Base-by-base conservation (phyloP, 2,888 invertebrate species). In the Antheraea yamamai region DNA sequence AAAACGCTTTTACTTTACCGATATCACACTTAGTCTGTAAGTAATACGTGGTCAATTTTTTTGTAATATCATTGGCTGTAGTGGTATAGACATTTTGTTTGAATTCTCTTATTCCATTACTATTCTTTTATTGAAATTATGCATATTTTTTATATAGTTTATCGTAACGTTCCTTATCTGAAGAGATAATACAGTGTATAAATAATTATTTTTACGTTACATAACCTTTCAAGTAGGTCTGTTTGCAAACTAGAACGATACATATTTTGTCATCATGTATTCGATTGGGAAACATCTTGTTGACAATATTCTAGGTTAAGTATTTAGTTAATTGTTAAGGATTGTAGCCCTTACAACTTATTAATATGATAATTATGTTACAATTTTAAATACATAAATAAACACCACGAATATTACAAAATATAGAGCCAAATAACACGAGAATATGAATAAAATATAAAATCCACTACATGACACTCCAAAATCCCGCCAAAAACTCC, bases 241-340 rank as follows among this genome's bases (percentile, higher is more conserved):
- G 26, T 12, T 66, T 26, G 30, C 64, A 16, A 66, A 66, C 30
- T 26, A 66, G 14, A 12, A 14, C 26, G 26, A 30, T 66, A 66
- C 26, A 66, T 30, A 16, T 16, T 66, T 66, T 66, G 64, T 30
- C 64, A 66, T 14, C 30, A 16, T 14, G 26, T 30, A 26, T 66
- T 66, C 23, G 64, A 30, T 30, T 66, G 26, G 30, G 64, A 66
- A 14, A 26, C 14, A 66, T 66, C 6, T 26, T 66, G 64, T 66
- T 14, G 64, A 26, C 64, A 66, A 66, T 30, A 66, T 66, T 66
- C 30, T 66, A 66, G 64, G 30, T 66, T 66, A 66, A 30, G 16
- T 26, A 30, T 12, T 16, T 16, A 16, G 16, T 66, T 26, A 30
- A 26, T 26, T 66, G 2, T 30, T 30, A 66, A 66, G 14, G 6